A percentile compares a stretch with the other conserved stretches of the same genome.
Evolutionary conservation across 2,113 vertebrate genomes (phyloP).

Genomic region (Sakesphorus luctuosus): DNA sequence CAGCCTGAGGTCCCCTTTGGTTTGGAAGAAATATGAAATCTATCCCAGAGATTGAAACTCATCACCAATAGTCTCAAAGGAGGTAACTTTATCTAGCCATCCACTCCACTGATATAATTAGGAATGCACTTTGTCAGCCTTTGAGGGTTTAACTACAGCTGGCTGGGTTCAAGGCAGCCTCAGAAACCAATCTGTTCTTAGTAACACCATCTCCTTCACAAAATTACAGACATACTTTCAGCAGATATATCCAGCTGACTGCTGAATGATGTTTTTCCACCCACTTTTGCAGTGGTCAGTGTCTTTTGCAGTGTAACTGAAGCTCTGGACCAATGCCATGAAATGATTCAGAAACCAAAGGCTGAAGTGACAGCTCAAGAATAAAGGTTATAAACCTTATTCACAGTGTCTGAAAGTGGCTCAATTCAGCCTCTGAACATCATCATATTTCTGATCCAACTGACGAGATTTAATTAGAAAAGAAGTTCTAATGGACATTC

Average conservation of each 20-base stretch:
- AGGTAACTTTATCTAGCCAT: constrained; percentile 48
- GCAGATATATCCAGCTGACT: constrained; percentile 10
- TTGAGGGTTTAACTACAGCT: constrained; percentile 60
- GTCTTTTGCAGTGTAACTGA: neutral
- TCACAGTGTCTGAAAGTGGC: neutral
- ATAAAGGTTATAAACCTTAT: constrained; percentile 15
- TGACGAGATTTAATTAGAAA: neutral
- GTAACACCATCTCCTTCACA: constrained; percentile 53
- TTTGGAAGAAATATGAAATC: constrained; percentile 6
- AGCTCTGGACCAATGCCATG: neutral
- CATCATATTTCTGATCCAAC: neutral
- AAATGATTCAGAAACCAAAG: constrained; percentile 27
- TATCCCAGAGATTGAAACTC: neutral
- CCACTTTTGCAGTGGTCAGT: neutral
- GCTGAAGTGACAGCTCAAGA: neutral
- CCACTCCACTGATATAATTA: constrained; percentile 43
- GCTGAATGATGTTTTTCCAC: constrained; percentile 33
- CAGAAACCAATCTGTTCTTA: constrained; percentile 59
- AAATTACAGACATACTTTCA: constrained; percentile 60
- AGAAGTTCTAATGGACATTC: neutral
- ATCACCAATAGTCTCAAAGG: constrained; percentile 8
- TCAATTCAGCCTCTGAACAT: neutral
- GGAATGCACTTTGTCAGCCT: constrained; percentile 60
- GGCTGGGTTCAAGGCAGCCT: constrained; percentile 40
- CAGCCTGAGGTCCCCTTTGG: neutral